These are phyloP conservation scores for Prietella phreatophila DNA, from an alignment of 2,113 vertebrate genomes.

Conservation along the genomic window DNA sequence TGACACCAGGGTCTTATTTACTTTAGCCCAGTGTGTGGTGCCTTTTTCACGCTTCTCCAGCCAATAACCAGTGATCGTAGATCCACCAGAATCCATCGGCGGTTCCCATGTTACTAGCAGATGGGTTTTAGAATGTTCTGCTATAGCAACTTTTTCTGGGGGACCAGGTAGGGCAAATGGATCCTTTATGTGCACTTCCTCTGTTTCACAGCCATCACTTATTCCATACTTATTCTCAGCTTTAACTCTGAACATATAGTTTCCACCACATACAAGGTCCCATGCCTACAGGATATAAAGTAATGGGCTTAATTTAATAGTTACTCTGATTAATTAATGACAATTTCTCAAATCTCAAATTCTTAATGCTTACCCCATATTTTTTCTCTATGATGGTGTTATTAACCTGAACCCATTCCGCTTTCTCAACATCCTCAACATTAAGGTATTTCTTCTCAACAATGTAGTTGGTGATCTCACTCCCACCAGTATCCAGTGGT, in stretches of 20 bases:
- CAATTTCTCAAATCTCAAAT: background rate
- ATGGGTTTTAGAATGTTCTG: slow-evolving; percentile 81
- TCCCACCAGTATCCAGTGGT: slow-evolving; percentile 89
- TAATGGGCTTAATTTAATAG: background rate
- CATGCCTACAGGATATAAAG: slow-evolving; percentile 78
- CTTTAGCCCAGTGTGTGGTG: slow-evolving; percentile 87
- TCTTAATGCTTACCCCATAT: slow-evolving; percentile 77
- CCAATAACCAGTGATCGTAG: slow-evolving; percentile 92
- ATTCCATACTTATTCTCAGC: slow-evolving; percentile 92
- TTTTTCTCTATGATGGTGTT: slow-evolving; percentile 83
- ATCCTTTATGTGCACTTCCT: slow-evolving; percentile 88
- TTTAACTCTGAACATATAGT: slow-evolving; percentile 86
- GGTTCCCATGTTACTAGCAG: slow-evolving; percentile 94
- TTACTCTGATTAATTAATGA: background rate
- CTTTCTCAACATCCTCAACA: slow-evolving; percentile 67
- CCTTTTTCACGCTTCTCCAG: slow-evolving; percentile 92
- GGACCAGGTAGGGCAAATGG: slow-evolving; percentile 91
- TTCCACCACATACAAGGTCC: slow-evolving; percentile 85
- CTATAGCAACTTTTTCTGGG: slow-evolving; percentile 86
- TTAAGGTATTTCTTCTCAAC: slow-evolving; percentile 82
- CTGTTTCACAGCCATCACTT: slow-evolving; percentile 88
- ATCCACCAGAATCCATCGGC: slow-evolving; percentile 86
- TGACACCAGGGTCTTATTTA: slow-evolving; percentile 85
- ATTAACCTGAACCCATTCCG: slow-evolving; percentile 89
- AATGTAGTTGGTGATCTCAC: slow-evolving; percentile 93